Evolutionary conservation across 2,888 invertebrate genomes (phyloP), one percentile per base, ranked within the genome.

Genomic region (Biston betularia): DNA sequence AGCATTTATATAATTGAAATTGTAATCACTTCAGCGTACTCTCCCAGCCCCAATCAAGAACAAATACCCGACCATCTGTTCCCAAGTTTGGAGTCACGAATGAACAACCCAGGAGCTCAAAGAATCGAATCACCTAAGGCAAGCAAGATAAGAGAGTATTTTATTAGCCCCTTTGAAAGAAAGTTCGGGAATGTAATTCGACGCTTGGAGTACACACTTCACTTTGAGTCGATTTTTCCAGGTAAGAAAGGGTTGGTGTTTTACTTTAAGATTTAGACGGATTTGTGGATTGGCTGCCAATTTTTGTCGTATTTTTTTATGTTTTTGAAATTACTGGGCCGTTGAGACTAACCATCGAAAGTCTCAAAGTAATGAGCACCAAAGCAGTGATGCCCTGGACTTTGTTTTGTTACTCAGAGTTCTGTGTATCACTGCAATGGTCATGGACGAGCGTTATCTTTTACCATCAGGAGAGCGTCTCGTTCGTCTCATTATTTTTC

Each of bases 61-160:
- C 40, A 61, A 66, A 62, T 56, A 63, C 52, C 44, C 12, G 35
- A n/a, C 63, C 68, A 71, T 69, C 65, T 60, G 69, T 69, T 63
- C 44, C 58, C 53, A 69, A 68, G 60, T 71, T 66, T 60, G 14
- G 24, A 67, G 65, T 68, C 65, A 63, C 69, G 70, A 65, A 56
- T 70, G 68, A 70, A 70, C 72, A 65, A 69, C 60, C 57, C 44
- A 58, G 58, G 60, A 68, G 60, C 63, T 72, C 60, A 52, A 65
- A 74, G 73, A 75, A 73, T 73, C 73, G 68, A 73, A 73, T 75
- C 70, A 73, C 68, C 70, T 65, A 60, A 66, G 60, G 66, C 71
- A 63, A 63, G 66, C 63, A 44, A 71, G 71, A 73, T 70, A 73
- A 66, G 66, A 44, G 48, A 58, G 73, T 73, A 68, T 70, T 75